A percentile compares a stretch with the other conserved stretches of the same genome.
Evolutionary conservation across 2,797 vertebrate genomes (phyloP).

Genomic region (Hephaestus fuliginosus): DNA sequence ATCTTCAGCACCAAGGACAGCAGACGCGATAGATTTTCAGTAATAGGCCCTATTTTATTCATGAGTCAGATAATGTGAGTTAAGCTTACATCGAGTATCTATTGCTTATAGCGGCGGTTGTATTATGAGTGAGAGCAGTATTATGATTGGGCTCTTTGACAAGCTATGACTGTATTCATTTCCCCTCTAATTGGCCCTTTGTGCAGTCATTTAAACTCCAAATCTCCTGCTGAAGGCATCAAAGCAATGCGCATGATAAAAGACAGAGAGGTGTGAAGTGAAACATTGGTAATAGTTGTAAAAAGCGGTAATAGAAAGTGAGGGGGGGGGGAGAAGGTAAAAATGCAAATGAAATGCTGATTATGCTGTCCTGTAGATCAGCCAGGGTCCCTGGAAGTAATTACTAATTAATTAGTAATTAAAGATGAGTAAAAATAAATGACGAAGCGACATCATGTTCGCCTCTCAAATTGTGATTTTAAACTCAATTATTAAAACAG

Average conservation of each 20-base stretch:
- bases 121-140: background rate
- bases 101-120: background rate
- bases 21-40: slow-evolving; percentile 26
- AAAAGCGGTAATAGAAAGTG: background rate
- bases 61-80: background rate
- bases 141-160: background rate
- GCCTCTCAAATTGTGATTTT: background rate
- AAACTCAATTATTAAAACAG: background rate
- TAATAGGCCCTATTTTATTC: slow-evolving; percentile 6
- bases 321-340: background rate
- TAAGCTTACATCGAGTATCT: background rate
- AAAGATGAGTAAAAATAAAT: background rate
- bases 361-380: slow-evolving; percentile 11
- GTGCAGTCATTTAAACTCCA: background rate
- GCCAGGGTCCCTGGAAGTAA: background rate
- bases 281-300: background rate
- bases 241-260: background rate
- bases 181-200: background rate
- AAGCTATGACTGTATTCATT: background rate
- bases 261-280: background rate
- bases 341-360: slow-evolving; percentile 35
- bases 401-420: background rate
- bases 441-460: background rate
- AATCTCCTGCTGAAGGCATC: background rate
- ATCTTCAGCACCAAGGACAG: slow-evolving; percentile 62